Conservation (phyloP, 2,113 vertebrate species). For the Varanus komodoensis region DNA sequence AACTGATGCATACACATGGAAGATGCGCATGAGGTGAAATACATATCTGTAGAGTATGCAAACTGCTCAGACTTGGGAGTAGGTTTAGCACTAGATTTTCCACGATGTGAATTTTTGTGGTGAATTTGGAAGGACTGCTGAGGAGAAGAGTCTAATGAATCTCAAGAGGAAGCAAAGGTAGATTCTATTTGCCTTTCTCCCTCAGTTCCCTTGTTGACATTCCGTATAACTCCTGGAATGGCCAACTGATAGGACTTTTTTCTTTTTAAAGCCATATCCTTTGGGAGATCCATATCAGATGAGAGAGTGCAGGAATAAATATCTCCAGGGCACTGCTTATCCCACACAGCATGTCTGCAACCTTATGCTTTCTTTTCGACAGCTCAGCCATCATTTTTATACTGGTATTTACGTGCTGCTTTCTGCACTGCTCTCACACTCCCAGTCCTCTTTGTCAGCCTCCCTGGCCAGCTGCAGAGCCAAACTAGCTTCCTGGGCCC, state of each 20-base stretch:
- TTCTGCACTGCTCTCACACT: not conserved
- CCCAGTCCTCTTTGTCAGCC: not conserved
- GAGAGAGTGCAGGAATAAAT: conserved; percentile 25
- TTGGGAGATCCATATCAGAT: conserved; percentile 15
- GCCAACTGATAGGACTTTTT: conserved; percentile 1
- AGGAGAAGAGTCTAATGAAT: not conserved
- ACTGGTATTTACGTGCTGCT: conserved; percentile 22
- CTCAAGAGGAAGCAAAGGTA: not conserved
- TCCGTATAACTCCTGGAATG: conserved; percentile 1
- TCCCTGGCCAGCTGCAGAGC: fast-evolving
- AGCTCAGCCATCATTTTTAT: not conserved
- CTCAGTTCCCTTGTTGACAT: conserved; percentile 7
- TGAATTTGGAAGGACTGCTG: not conserved
- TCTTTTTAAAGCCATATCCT: not conserved
- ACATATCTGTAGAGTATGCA: no score
- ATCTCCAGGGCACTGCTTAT: conserved; percentile 39
- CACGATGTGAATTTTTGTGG: not conserved
- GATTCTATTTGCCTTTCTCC: conserved; percentile 7
- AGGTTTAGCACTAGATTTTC: not conserved
- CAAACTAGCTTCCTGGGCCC: not conserved
- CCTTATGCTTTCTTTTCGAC: conserved; percentile 18
- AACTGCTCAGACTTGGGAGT: not conserved
- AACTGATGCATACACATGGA: no score
- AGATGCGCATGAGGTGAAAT: no score
- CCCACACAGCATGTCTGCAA: not conserved